A percentile compares a stretch with the other conserved stretches of the same genome.
phyloP scores from a whole-genome alignment of 2,113 vertebrate genomes.

The Azemiops feae region DNA sequence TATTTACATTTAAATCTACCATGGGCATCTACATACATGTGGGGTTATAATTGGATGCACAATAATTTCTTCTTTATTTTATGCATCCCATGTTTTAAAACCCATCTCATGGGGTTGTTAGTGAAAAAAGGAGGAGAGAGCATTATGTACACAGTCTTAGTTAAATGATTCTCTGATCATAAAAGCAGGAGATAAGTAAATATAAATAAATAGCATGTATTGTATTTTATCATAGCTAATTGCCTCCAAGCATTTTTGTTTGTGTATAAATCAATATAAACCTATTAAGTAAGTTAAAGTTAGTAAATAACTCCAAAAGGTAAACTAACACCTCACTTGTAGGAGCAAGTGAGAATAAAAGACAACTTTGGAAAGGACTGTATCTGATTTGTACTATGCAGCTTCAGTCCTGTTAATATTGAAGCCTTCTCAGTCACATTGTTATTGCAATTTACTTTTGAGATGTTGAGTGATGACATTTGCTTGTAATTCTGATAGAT shows the following conservation, averaged over 20 bases:
- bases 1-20: neutral
- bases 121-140: neutral
- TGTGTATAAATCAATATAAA: neutral
- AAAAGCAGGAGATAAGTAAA: neutral
- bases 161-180: neutral
- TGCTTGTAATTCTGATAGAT: accelerated
- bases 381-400: neutral
- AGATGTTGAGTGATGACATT: neutral
- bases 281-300: neutral
- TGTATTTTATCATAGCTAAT: neutral
- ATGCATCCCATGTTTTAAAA: neutral
- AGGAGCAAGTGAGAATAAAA: neutral
- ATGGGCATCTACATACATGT: neutral
- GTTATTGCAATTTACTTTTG: neutral
- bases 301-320: neutral
- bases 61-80: neutral
- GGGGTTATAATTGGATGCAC: neutral
- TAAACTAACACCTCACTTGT: neutral
- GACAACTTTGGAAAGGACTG: neutral
- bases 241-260: neutral
- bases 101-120: neutral
- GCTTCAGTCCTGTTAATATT: neutral
- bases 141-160: neutral
- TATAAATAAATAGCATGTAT: neutral
- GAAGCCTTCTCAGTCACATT: neutral